A percentile compares a stretch with the other conserved stretches of the same genome.
Evolutionary conservation across 2,113 vertebrate genomes (phyloP).

Genomic region (Zootoca vivipara): DNA sequence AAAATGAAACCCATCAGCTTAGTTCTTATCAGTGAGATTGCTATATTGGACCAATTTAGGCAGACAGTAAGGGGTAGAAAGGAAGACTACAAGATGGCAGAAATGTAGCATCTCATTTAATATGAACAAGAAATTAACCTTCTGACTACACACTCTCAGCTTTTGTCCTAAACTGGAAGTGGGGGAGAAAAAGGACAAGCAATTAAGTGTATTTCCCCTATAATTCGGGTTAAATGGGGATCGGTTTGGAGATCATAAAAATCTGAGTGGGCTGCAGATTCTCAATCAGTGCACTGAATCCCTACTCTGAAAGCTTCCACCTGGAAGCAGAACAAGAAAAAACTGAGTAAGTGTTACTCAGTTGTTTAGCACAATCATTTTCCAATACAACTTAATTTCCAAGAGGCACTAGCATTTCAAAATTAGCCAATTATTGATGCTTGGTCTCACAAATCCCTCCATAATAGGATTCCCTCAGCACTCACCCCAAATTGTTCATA

Average conservation of each 20-base stretch:
- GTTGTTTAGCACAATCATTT: constrained; percentile 12
- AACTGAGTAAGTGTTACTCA: neutral
- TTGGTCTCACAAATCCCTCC: constrained; percentile 8
- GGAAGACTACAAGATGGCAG: neutral
- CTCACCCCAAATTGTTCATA: constrained; percentile 6
- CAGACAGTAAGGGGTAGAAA: neutral
- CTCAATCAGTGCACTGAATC: too few species aligned
- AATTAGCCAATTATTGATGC: constrained; percentile 8
- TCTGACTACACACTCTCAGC: neutral
- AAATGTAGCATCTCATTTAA: neutral
- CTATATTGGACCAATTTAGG: neutral
- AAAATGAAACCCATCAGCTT: neutral
- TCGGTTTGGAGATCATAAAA: neutral
- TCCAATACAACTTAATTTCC: constrained; percentile 27
- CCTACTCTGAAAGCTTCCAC: neutral
- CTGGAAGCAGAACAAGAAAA: constrained; percentile 7
- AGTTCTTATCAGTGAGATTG: neutral
- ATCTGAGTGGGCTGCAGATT: neutral
- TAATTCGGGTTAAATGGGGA: neutral
- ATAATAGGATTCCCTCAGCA: constrained; percentile 17
- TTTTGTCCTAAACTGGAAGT: neutral
- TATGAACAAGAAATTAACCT: neutral
- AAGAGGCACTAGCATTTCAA: constrained; percentile 22
- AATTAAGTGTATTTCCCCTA: neutral
- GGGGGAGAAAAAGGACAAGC: neutral